These are phyloP conservation scores for Girardia tigrina DNA, from an alignment of 2,888 invertebrate species.

Conservation along the genomic window DNA sequence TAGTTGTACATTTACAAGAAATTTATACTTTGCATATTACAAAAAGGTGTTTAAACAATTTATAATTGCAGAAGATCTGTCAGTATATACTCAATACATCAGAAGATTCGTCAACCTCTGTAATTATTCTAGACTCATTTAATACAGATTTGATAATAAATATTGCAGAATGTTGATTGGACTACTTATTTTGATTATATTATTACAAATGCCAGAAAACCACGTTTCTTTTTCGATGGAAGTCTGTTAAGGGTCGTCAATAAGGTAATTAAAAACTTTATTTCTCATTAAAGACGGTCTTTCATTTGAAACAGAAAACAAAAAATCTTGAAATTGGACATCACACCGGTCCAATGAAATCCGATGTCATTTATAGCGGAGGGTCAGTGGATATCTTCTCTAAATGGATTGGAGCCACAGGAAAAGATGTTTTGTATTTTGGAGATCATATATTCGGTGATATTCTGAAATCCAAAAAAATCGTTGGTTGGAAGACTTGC, in stretches of 20 bases:
- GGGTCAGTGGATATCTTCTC: constrained; percentile 45
- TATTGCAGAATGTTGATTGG: constrained; percentile 56
- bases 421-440: constrained; percentile 89
- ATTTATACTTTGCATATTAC: not conserved
- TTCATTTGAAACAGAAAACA: constrained; percentile 53
- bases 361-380: constrained; percentile 63
- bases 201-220: constrained; percentile 87
- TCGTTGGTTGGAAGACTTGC: constrained; percentile 95
- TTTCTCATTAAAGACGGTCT: not conserved
- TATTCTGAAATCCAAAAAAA: constrained; percentile 92
- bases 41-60: not conserved
- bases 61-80: not conserved
- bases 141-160: not conserved
- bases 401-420: constrained; percentile 59
- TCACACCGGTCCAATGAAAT: constrained; percentile 73
- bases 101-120: not conserved
- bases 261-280: constrained; percentile 52
- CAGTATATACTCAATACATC: constrained; percentile 2
- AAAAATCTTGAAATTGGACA: constrained; percentile 77
- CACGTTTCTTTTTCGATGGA: constrained; percentile 88
- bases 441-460: constrained; percentile 99
- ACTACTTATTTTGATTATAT: constrained; percentile 87
- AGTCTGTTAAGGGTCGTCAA: constrained; percentile 84
- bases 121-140: not conserved
- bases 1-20: not conserved